Conservation (phyloP, 2,888 invertebrate species). For the Thymelicus sylvestris region DNA sequence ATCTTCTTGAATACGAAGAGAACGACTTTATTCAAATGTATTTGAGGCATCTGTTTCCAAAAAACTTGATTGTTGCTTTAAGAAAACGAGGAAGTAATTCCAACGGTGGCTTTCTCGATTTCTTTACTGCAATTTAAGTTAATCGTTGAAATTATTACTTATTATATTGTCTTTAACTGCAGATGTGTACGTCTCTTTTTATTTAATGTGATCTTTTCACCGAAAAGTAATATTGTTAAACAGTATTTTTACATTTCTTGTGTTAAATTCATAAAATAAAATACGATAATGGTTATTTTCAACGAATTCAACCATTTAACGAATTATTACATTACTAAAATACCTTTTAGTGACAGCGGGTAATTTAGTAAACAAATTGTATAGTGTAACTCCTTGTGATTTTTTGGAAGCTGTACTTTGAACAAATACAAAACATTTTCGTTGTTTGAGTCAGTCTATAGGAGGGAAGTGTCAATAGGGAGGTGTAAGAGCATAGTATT, state of each 20-base stretch:
- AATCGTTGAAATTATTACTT: slow-evolving; percentile 7
- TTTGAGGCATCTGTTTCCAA: not conserved
- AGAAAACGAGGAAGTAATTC: slow-evolving; percentile 12
- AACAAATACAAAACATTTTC: slow-evolving; percentile 35
- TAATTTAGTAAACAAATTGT: too few relatives aligned
- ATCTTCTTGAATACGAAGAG: not conserved
- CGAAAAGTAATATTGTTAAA: not conserved
- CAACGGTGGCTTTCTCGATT: not conserved
- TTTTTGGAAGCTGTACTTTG: not conserved
- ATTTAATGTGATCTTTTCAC: not conserved
- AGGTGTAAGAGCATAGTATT: slow-evolving; percentile 49
- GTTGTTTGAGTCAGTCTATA: slow-evolving; percentile 38
- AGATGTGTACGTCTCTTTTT: not conserved
- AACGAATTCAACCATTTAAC: too few relatives aligned
- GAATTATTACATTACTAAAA: too few relatives aligned
- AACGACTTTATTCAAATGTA: not conserved
- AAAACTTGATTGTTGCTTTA: not conserved
- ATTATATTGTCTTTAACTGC: slow-evolving; percentile 5
- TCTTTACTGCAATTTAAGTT: slow-evolving; percentile 16
- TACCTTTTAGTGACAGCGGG: too few relatives aligned
- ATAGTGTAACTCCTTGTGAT: not conserved
- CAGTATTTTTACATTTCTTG: not conserved
- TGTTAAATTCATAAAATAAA: not conserved
- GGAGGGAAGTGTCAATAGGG: slow-evolving; percentile 44
- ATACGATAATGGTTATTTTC: not conserved